Evolutionary conservation across 2,113 vertebrate genomes (phyloP).

Genomic region (Raphicerus campestris): DNA sequence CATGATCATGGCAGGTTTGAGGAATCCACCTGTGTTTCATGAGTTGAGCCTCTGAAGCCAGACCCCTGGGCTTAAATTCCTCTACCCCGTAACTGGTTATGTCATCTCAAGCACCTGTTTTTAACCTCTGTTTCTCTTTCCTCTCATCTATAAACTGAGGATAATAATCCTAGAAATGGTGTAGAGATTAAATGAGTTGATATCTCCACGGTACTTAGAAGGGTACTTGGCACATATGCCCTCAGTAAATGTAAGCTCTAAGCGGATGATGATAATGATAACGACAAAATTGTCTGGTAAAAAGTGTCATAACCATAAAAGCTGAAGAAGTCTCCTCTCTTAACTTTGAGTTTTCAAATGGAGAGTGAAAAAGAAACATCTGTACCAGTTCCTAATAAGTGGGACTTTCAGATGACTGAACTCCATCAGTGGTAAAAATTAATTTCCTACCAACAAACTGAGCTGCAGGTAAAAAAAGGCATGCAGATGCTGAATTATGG

Average conservation of each 20-base stretch:
- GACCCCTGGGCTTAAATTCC: not conserved
- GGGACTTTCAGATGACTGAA: not conserved
- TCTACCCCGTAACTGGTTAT: not conserved
- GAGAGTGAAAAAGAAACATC: not conserved
- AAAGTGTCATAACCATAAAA: not conserved
- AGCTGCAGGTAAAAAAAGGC: not conserved
- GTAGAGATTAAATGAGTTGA: not conserved
- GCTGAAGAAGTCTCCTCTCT: not conserved
- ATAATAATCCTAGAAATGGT: not conserved
- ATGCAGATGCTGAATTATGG: not conserved
- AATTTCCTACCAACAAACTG: not conserved
- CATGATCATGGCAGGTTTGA: not conserved
- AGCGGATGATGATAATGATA: not conserved
- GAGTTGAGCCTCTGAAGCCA: not conserved
- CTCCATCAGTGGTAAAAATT: not conserved
- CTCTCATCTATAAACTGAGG: not conserved
- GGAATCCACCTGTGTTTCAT: not conserved
- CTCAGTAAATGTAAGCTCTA: not conserved
- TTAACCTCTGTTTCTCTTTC: not conserved
- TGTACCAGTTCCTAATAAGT: not conserved
- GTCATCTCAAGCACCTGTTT: not conserved
- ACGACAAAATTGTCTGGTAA: not conserved
- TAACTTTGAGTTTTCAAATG: conserved; percentile 8
- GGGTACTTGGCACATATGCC: not conserved
- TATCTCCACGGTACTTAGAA: not conserved